Conservation (phyloP, 92 coral and sea anemone species). For the Epizoanthus rinbou region DNA sequence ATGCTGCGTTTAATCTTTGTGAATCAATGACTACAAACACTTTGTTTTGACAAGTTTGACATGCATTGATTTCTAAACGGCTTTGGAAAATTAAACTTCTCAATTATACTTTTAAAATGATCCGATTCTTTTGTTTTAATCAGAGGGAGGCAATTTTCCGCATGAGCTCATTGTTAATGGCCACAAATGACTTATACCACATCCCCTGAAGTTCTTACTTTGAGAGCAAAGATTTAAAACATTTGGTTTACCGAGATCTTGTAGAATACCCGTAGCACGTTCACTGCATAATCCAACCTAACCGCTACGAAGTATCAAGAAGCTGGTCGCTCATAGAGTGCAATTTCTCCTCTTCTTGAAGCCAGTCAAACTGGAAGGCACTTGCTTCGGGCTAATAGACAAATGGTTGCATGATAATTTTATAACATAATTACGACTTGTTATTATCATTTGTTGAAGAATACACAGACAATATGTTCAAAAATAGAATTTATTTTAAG, state of each 20-base stretch:
- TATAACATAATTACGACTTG: neutral
- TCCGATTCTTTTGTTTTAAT: slow-evolving; percentile 39
- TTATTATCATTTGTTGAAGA: slow-evolving; percentile 23
- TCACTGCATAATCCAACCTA: neutral
- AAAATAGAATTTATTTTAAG: neutral
- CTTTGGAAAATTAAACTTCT: slow-evolving; percentile 48
- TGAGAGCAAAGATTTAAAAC: slow-evolving; percentile 4
- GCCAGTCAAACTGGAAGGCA: neutral
- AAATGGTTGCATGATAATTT: neutral
- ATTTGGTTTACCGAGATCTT: neutral
- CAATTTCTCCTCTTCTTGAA: neutral
- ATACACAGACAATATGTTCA: neutral
- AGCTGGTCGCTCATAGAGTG: neutral
- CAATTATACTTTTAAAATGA: slow-evolving; percentile 44
- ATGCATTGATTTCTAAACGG: slow-evolving; percentile 41
- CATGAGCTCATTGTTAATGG: slow-evolving; percentile 11
- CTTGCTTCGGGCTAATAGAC: slow-evolving; percentile 16
- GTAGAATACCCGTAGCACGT: neutral
- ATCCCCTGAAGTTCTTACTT: slow-evolving; percentile 40
- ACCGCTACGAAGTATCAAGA: neutral
- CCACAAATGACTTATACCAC: slow-evolving; percentile 80
- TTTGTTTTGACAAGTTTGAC: slow-evolving; percentile 44
- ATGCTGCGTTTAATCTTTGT: slow-evolving; percentile 30
- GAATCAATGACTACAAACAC: slow-evolving; percentile 33
- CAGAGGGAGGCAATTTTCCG: slow-evolving; percentile 51